phyloP scores from a whole-genome alignment of 2,113 vertebrate genomes.

The Lophotis ruficrista region DNA sequence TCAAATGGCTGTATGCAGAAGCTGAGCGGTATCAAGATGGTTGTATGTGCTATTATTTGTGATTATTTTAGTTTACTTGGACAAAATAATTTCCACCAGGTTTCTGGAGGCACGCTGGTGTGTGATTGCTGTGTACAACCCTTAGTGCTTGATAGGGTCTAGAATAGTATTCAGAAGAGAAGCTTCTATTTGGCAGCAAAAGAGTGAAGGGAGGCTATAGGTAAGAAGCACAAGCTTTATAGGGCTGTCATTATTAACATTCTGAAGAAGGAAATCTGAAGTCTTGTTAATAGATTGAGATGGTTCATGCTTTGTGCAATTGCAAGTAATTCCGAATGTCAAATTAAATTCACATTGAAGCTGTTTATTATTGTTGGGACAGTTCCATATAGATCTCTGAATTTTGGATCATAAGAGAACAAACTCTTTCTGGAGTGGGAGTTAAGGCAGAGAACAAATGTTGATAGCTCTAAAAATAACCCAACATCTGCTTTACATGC shows the following conservation, averaged over 20 bases:
- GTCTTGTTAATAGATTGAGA: background rate
- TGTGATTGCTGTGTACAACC: background rate
- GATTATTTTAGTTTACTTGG: background rate
- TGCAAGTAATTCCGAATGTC: background rate
- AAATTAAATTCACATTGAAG: background rate
- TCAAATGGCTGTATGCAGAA: background rate
- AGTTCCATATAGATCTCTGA: background rate
- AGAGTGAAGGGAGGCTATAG: background rate
- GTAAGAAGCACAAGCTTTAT: background rate
- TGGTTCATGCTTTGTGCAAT: background rate
- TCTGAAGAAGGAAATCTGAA: background rate
- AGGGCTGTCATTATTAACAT: background rate
- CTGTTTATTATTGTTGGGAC: background rate
- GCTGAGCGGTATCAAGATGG: no score
- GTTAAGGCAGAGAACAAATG: background rate
- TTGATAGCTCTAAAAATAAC: slow-evolving; percentile 37
- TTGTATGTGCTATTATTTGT: background rate
- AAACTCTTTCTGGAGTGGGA: background rate
- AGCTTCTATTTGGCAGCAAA: background rate
- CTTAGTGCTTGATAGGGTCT: background rate
- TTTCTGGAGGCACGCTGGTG: background rate
- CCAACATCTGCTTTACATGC: background rate
- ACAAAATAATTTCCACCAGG: background rate
- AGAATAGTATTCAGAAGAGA: background rate
- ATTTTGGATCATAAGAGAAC: background rate